phyloP scores from a whole-genome alignment of 2,797 vertebrate genomes.

The Serranus cabrilla region DNA sequence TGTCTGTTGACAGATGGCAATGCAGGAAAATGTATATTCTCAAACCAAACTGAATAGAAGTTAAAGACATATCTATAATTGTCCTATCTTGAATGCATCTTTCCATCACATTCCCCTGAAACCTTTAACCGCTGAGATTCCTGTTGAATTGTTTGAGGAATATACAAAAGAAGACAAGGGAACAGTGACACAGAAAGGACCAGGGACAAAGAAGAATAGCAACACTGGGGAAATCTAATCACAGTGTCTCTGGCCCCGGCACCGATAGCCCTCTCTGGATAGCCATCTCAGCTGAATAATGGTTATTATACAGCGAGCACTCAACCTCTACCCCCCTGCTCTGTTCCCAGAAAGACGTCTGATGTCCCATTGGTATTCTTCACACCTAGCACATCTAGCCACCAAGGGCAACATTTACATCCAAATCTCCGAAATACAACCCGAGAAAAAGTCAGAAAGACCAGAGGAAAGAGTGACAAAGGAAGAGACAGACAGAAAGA shows the following conservation, averaged over 20 bases:
- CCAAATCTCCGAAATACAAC: slow-evolving; percentile 66
- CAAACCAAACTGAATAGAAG: slow-evolving; percentile 5
- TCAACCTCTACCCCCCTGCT: slow-evolving; percentile 68
- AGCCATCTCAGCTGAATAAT: slow-evolving; percentile 84
- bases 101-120: slow-evolving; percentile 21
- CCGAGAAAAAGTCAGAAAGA: slow-evolving; percentile 33
- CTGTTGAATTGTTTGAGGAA: slow-evolving; percentile 51
- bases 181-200: slow-evolving; percentile 58
- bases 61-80: neutral
- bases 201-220: slow-evolving; percentile 73
- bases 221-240: slow-evolving; percentile 80
- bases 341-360: slow-evolving; percentile 61
- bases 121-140: slow-evolving; percentile 29
- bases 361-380: slow-evolving; percentile 73
- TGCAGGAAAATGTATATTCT: slow-evolving; percentile 4
- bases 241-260: slow-evolving; percentile 70
- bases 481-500: neutral
- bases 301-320: slow-evolving; percentile 80
- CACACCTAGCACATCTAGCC: slow-evolving; percentile 46
- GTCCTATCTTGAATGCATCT: slow-evolving; percentile 13
- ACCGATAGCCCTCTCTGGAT: slow-evolving; percentile 75
- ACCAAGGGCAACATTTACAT: slow-evolving; percentile 77
- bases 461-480: slow-evolving; percentile 2
- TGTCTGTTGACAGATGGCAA: neutral
- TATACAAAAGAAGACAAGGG: slow-evolving; percentile 52